phyloP scores from a whole-genome alignment of 2,113 vertebrate species.

The Solenodon paradoxus region DNA sequence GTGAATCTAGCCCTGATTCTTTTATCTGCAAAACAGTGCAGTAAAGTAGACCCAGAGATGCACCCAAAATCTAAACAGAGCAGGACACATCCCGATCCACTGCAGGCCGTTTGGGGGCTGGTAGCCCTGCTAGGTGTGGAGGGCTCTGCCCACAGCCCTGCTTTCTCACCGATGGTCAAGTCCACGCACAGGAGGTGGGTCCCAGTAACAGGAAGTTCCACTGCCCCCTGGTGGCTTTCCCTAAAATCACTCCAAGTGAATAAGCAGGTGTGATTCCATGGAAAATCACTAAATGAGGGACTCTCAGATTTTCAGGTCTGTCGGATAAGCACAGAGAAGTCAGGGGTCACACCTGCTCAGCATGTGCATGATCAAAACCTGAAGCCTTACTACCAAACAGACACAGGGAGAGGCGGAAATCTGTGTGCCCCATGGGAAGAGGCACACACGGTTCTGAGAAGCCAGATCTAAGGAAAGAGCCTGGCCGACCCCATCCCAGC shows the following conservation, averaged over 20 bases:
- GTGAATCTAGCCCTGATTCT: neutral
- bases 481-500: fast-evolving
- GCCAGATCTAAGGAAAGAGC: neutral
- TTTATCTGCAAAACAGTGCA: neutral
- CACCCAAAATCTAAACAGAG: too few relatives aligned
- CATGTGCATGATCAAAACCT: neutral
- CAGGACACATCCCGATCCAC: neutral
- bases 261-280: fast-evolving
- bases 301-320: neutral
- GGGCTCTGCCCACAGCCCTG: fast-evolving
- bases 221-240: too few relatives aligned
- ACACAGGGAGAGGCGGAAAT: neutral
- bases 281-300: neutral
- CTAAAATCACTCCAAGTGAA: neutral
- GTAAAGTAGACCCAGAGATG: fast-evolving
- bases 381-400: neutral
- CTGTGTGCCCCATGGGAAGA: too few relatives aligned
- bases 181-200: too few relatives aligned
- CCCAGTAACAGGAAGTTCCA: too few relatives aligned
- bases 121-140: fast-evolving
- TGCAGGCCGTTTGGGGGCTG: neutral
- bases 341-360: neutral
- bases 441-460: neutral
- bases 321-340: neutral
- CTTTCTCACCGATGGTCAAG: neutral